Base-by-base conservation (phyloP, 2,888 invertebrate species). In the Cephus runcator region DNA sequence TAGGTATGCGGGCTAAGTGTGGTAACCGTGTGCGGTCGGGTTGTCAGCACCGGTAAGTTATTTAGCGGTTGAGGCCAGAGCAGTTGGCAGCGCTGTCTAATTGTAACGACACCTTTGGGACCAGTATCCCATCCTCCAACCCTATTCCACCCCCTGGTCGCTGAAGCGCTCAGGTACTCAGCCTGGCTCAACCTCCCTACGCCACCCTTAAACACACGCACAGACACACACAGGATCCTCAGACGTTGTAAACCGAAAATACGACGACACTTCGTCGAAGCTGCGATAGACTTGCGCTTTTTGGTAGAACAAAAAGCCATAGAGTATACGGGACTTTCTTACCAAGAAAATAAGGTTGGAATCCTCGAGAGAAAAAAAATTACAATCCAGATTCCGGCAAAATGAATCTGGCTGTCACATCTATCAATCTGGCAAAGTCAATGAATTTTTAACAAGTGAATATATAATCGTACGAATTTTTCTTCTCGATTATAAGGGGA, bases 91-190 rank as follows among this genome's bases (percentile, higher is more conserved):
- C 84, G 84, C 87, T 89, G 90, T 90, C 90, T 90, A 90, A 90
- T 90, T 90, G 89, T 90, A 90, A 90, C 90, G 90, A 89, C 87
- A 89, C 90, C 90, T 89, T 87, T 87, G 90, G 90, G 90, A 89
- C 87, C 83, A 69, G 69, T 80, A 76, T 78, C 79, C 75, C 78
- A 80, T 69, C 75, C 85, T 80, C 84, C 84, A 84, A 80, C 83
- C 81, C 83, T 82, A 83, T 83, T 82, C 81, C 83, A 82, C 83
- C 78, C 73, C 81, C 82, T 79, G 83, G 82, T 83, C 84, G 87
- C 81, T 82, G 85, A 87, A 88, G 83, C 86, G 85, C 83, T 85
- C 86, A 85, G 87, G 87, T 83, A 82, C 80, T 79, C 80, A 71
- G 31, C 71, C 71, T 40, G 71, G 80, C 74, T 74, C 77, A 36